Conservation (phyloP, 2,888 invertebrate genomes). For the Stenurella melanura region DNA sequence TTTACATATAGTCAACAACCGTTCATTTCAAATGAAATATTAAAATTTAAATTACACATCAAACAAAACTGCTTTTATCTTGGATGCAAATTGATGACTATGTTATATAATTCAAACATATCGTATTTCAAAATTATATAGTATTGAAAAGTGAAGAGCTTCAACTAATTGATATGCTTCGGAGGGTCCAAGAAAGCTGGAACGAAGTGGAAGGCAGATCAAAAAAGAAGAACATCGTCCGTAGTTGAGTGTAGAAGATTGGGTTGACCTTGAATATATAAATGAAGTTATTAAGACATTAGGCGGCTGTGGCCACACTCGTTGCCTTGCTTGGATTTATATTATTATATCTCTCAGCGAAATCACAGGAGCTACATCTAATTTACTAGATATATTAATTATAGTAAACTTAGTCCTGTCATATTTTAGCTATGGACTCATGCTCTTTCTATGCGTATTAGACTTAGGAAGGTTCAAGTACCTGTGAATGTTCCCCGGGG, state of each 20-base stretch:
- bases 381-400: constrained; percentile 72
- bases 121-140: constrained; percentile 52
- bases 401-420: constrained; percentile 66
- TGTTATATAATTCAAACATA: constrained; percentile 54
- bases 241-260: constrained; percentile 61
- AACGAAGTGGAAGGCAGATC: constrained; percentile 57
- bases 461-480: constrained; percentile 39
- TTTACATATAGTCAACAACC: constrained; percentile 10
- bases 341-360: constrained; percentile 71
- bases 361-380: constrained; percentile 71
- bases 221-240: constrained; percentile 53
- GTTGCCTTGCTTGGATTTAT: constrained; percentile 68
- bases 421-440: constrained; percentile 51
- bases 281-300: constrained; percentile 75
- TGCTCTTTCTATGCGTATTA: constrained; percentile 17
- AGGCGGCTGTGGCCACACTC: constrained; percentile 71
- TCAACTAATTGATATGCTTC: constrained; percentile 55
- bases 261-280: constrained; percentile 72
- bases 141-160: constrained; percentile 36
- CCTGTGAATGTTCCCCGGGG: constrained; percentile 48
- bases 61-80: constrained; percentile 45
- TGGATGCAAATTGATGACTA: constrained; percentile 35
- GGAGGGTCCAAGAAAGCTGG: constrained; percentile 55
- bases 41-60: constrained; percentile 47
- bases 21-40: constrained; percentile 40